A percentile compares a stretch with the other conserved stretches of the same genome.
phyloP scores from a whole-genome alignment of 2,888 invertebrate species.

The Geophilus truncorum region DNA sequence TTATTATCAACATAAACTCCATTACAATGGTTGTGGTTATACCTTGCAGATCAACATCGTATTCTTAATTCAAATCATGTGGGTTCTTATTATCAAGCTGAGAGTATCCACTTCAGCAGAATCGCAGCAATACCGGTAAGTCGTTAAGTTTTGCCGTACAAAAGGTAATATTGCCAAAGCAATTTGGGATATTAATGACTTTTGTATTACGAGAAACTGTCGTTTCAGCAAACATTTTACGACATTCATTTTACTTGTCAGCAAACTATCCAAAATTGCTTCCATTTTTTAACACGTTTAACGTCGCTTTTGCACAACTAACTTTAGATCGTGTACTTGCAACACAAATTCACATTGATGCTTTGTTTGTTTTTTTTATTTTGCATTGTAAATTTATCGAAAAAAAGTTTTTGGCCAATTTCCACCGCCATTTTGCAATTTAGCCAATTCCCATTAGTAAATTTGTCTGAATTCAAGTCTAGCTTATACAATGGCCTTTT shows the following conservation, averaged over 20 bases:
- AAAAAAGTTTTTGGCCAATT: too few species aligned
- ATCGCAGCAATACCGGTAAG: constrained; percentile 63
- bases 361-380: too few species aligned
- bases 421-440: neutral
- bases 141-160: constrained; percentile 42
- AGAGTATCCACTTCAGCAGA: constrained; percentile 84
- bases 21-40: too few species aligned
- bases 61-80: constrained; percentile 49
- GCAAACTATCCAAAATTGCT: neutral
- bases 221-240: constrained; percentile 15
- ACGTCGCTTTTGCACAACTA: too few species aligned
- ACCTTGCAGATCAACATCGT: constrained; percentile 47
- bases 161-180: constrained; percentile 32
- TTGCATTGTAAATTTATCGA: too few species aligned
- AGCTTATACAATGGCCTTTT: neutral
- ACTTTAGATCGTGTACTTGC: too few species aligned
- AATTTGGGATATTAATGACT: neutral
- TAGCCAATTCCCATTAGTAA: too few species aligned
- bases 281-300: neutral
- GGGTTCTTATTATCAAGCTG: constrained; percentile 89
- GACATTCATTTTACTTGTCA: neutral
- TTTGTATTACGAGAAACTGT: neutral
- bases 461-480: too few species aligned
- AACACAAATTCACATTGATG: too few species aligned
- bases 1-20: too few species aligned